Base-by-base conservation (phyloP, 2,113 vertebrate species). In the Siniperca chuatsi region DNA sequence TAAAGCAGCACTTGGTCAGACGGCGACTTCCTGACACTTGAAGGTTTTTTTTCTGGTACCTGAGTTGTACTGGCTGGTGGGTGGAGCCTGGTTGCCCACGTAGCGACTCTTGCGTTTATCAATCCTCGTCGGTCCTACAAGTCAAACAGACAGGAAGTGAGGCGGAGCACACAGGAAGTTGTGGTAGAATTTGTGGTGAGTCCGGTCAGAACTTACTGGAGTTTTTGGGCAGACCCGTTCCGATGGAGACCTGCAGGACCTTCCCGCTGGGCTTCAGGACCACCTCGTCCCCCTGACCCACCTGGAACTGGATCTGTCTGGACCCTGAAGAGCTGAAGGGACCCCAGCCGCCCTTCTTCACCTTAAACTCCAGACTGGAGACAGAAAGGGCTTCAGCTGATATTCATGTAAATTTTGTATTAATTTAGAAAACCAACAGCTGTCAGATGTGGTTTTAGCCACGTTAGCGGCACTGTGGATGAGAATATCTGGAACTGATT, bases 311-410 rank as follows among this genome's bases (percentile, higher is more conserved):
- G 74, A 97, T 95, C 89, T 97, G 96, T 10, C 96, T 94, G 75
- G 96, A 96, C 2, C 97, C 96, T 0, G 96, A 93, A 0, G 96
- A 94, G 4, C 87, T 93, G 89, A 97, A 97, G 0, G 95, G 96
- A 37, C 95, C 95, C 96, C 96, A 97, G 23, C 96, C 94, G 0
- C 95, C 96, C 79, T 96, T 97, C 92, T 97, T 97, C 81, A 97
- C 96, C 92, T 97, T 97, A 82, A 97, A 97, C 89, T 97, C 96
- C 90, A 97, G 93, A 57, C 97, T 97, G 87, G 35, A 55, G 62
- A 46, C 23, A 52, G 13, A 72, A 16, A 73, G 7, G 9, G 48
- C n/a, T n/a, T 21, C 40, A 29, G 54, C 4, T 18, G 20, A 23
- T 44, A 1, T 67, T 67, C 23, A 46, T 35, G 42, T 15, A 33